Percentiles rank a stretch among this genome's conserved stretches.
phyloP scores from a whole-genome alignment of 30 jellyfish, hydroid and myxozoan species.

The Aurelia aurita region DNA sequence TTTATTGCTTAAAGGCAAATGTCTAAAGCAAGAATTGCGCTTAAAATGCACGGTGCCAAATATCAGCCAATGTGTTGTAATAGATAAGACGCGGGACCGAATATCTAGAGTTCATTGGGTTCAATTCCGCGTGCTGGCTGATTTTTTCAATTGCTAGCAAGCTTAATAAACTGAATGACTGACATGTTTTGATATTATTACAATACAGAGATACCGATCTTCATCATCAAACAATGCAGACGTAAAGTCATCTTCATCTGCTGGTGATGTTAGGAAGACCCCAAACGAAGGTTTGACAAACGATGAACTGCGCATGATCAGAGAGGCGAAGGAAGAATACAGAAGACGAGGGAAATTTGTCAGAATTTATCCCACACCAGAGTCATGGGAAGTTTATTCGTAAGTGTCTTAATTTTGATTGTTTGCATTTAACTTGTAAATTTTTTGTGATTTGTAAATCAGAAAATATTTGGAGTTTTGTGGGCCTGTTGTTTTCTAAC shows the following conservation, averaged over 20 bases:
- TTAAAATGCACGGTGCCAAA: no score
- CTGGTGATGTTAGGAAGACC: constrained; percentile 47
- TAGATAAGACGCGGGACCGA: no score
- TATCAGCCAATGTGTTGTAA: no score
- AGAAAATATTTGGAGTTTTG: no score
- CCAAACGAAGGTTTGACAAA: constrained; percentile 66
- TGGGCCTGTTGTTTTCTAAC: no score
- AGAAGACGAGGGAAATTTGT: constrained; percentile 82
- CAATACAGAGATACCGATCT: constrained; percentile 62
- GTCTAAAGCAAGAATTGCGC: no score
- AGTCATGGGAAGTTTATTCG: constrained; percentile 93
- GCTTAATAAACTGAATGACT: no score
- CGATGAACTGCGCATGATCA: constrained; percentile 81
- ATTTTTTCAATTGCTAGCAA: no score
- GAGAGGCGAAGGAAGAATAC: constrained; percentile 89
- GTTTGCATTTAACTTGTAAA: neutral
- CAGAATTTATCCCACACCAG: constrained; percentile 94
- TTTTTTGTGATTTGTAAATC: no score
- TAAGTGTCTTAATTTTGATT: constrained; percentile 10
- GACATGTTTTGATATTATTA: neutral
- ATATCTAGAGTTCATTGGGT: no score
- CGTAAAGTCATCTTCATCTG: constrained; percentile 17
- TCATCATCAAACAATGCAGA: constrained; percentile 55
- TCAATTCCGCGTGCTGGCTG: no score
- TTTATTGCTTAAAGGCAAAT: no score